A percentile compares a stretch with the other conserved stretches of the same genome.
These are phyloP conservation scores for Hyles lineata DNA, from an alignment of 2,888 invertebrate genomes.

Conservation along the genomic window DNA sequence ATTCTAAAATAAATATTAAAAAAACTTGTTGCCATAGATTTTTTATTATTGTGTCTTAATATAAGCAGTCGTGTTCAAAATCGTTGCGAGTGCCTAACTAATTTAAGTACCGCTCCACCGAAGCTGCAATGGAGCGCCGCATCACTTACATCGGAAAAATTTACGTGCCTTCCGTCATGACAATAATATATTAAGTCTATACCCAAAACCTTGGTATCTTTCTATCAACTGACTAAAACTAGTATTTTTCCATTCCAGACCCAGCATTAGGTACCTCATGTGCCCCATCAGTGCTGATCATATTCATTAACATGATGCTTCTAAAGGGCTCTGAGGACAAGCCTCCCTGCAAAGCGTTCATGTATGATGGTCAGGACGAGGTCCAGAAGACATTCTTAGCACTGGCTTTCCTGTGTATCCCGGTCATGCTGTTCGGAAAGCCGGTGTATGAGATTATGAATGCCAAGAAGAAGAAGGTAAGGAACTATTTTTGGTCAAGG, in stretches of 20 bases:
- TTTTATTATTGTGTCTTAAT: too few species aligned
- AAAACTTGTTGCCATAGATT: too few species aligned
- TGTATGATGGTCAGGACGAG: conserved; percentile 85
- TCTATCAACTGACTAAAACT: too few species aligned
- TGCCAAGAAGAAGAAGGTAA: conserved; percentile 73
- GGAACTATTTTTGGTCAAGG: background rate
- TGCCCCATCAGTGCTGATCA: conserved; percentile 92
- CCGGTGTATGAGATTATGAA: conserved; percentile 86
- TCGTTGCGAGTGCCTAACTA: too few species aligned
- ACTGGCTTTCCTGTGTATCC: conserved; percentile 88
- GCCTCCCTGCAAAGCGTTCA: conserved; percentile 81
- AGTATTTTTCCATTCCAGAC: conserved; percentile 53
- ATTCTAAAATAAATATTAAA: too few species aligned
- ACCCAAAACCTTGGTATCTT: too few species aligned
- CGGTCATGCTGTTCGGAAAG: conserved; percentile 91
- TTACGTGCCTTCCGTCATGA: too few species aligned
- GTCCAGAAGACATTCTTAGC: conserved; percentile 87
- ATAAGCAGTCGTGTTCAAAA: too few species aligned
- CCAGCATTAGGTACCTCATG: conserved; percentile 79
- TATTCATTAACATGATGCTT: conserved; percentile 93
- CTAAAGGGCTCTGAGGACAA: conserved; percentile 77
- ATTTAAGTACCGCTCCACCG: too few species aligned
- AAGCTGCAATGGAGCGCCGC: too few species aligned
- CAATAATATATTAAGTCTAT: too few species aligned
- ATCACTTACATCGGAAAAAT: too few species aligned